phyloP scores from a whole-genome alignment of 2,113 vertebrate genomes.

The Microtus montanus region DNA sequence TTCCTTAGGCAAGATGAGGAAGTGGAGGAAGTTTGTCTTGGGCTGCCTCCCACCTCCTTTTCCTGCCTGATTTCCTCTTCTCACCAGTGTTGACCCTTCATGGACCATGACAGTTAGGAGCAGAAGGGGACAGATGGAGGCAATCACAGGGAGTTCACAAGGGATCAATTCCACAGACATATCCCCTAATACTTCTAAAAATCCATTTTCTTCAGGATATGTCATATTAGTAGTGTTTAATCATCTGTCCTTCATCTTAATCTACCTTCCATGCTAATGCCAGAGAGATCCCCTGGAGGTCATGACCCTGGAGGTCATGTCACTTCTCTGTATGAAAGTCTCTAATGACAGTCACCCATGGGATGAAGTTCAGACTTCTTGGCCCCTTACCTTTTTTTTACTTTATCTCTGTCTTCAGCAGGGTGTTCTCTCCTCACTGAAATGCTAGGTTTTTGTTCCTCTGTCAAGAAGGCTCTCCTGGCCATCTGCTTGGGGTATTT shows the following conservation, averaged over 20 bases:
- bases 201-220: background rate
- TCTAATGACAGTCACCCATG: background rate
- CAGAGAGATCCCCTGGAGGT: background rate
- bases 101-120: background rate
- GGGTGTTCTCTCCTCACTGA: background rate
- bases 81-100: background rate
- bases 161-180: background rate
- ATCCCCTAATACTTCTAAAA: background rate
- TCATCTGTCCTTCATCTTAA: background rate
- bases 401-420: background rate
- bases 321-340: background rate
- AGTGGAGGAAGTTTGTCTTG: conserved; percentile 42
- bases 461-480: background rate
- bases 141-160: background rate
- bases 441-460: background rate
- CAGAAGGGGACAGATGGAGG: background rate
- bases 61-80: background rate
- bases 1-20: background rate
- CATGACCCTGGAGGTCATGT: background rate
- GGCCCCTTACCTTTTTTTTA: background rate
- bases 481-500: background rate
- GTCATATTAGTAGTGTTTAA: background rate
- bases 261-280: background rate
- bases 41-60: background rate
- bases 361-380: background rate